Conservation (phyloP, 2,888 invertebrate species). For the Mesorhabditis belari region DNA sequence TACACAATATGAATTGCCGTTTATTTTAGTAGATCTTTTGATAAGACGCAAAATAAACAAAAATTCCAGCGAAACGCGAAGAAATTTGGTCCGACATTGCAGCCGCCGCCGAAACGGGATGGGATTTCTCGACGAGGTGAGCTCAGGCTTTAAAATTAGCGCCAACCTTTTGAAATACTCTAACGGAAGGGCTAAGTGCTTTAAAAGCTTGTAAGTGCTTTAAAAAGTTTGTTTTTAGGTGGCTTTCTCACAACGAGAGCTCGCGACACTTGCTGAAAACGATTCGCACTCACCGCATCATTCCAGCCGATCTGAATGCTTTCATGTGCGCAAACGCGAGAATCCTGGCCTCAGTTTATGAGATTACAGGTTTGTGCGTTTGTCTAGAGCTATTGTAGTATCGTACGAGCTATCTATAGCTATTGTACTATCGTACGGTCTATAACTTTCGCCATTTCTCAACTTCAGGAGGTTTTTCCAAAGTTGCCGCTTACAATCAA, state of each 20-base stretch:
- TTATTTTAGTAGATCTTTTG: no score
- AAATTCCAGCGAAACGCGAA: neutral
- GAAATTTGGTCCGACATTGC: slow-evolving; percentile 49
- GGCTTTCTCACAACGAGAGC: slow-evolving; percentile 66
- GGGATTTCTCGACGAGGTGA: slow-evolving; percentile 81
- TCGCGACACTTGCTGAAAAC: slow-evolving; percentile 54
- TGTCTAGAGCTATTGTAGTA: neutral
- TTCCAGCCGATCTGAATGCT: slow-evolving; percentile 77
- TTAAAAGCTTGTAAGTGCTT: no score
- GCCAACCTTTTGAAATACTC: no score
- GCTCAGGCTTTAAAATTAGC: no score
- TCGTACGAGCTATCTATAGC: neutral
- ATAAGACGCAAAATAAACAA: neutral
- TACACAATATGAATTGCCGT: no score
- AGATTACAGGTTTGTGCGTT: slow-evolving; percentile 48
- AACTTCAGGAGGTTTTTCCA: slow-evolving; percentile 39
- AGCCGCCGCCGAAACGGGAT: slow-evolving; percentile 76
- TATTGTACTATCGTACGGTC: neutral
- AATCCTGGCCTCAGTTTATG: slow-evolving; percentile 63
- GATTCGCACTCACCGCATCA: slow-evolving; percentile 63
- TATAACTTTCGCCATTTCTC: neutral
- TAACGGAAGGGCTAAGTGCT: no score
- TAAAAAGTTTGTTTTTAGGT: no score
- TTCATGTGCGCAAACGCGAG: slow-evolving; percentile 66
- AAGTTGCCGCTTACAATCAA: slow-evolving; percentile 37